These are phyloP conservation scores for Microchrysa polita DNA, from an alignment of 2,888 invertebrate species.

Conservation along the genomic window DNA sequence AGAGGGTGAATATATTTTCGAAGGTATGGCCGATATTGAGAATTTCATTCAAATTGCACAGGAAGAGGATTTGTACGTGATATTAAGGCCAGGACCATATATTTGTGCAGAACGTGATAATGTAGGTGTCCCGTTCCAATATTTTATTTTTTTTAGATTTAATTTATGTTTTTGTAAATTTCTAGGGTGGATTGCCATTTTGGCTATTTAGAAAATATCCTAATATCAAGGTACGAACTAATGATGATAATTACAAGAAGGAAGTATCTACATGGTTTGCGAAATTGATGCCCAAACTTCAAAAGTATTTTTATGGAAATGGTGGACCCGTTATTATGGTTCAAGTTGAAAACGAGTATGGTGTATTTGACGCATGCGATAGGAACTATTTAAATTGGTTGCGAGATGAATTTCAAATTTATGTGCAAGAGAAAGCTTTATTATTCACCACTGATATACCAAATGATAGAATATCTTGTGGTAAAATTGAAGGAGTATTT, in stretches of 20 bases:
- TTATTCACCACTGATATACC: conserved; percentile 87
- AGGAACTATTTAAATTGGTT: conserved; percentile 73
- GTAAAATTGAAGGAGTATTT: conserved; percentile 76
- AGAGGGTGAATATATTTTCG: conserved; percentile 71
- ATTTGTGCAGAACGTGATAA: conserved; percentile 91
- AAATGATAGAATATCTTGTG: conserved; percentile 67
- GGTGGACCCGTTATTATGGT: conserved; percentile 89
- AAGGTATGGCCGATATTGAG: conserved; percentile 74
- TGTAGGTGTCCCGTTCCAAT: conserved; percentile 57
- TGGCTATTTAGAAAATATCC: conserved; percentile 73
- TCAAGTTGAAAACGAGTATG: conserved; percentile 92
- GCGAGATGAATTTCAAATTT: conserved; percentile 69
- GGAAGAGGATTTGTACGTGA: conserved; percentile 80
- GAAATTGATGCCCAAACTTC: conserved; percentile 66
- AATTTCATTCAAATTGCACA: conserved; percentile 77
- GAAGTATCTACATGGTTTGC: conserved; percentile 68
- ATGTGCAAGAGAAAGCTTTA: conserved; percentile 64
- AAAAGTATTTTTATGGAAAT: conserved; percentile 68
- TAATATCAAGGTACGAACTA: conserved; percentile 72
- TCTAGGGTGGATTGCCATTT: conserved; percentile 80
- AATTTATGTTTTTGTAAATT: conserved; percentile 4
- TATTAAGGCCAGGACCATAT: conserved; percentile 88
- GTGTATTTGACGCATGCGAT: conserved; percentile 79
- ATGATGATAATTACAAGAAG: conserved; percentile 68
- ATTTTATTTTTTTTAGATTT: not conserved